A percentile compares a stretch with the other conserved stretches of the same genome.
Evolutionary conservation across 2,888 invertebrate genomes (phyloP).

Genomic region (Athalia cordata): DNA sequence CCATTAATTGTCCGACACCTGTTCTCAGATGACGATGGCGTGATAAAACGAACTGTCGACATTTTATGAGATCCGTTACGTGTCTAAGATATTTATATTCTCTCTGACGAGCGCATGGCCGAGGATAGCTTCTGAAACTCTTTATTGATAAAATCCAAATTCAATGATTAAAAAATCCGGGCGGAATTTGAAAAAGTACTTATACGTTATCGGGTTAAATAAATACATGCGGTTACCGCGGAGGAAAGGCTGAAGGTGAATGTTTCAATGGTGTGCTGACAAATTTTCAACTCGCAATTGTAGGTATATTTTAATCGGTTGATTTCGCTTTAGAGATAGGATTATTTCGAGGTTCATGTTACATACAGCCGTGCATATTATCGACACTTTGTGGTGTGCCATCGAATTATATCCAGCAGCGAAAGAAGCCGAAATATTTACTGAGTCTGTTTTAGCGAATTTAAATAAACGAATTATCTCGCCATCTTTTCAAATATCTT

Average conservation of each 20-base stretch:
- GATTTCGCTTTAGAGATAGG: slow-evolving; percentile 62
- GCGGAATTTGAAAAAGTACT: background rate
- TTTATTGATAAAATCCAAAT: background rate
- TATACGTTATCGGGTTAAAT: background rate
- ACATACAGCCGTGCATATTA: background rate
- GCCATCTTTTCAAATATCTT: slow-evolving; percentile 44
- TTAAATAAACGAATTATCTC: slow-evolving; percentile 66
- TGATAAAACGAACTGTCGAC: slow-evolving; percentile 14
- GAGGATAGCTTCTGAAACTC: slow-evolving; percentile 1
- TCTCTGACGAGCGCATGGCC: slow-evolving; percentile 20
- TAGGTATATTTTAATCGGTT: slow-evolving; percentile 62
- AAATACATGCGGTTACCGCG: slow-evolving; percentile 1
- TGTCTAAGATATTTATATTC: background rate
- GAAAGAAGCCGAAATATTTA: slow-evolving; percentile 54
- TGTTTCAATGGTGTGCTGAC: slow-evolving; percentile 51
- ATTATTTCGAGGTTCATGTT: slow-evolving; percentile 61
- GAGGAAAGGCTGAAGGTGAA: slow-evolving; percentile 15
- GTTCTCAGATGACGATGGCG: slow-evolving; percentile 8
- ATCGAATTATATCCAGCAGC: background rate
- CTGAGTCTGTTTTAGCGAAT: slow-evolving; percentile 59
- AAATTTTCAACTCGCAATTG: slow-evolving; percentile 63
- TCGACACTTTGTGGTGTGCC: background rate
- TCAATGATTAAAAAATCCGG: background rate
- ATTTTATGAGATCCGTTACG: slow-evolving; percentile 29
- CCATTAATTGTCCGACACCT: slow-evolving; percentile 36